Percentiles rank a stretch among this genome's conserved stretches.
phyloP scores from a whole-genome alignment of 2,888 invertebrate genomes.

The Cheilosia impressa region DNA sequence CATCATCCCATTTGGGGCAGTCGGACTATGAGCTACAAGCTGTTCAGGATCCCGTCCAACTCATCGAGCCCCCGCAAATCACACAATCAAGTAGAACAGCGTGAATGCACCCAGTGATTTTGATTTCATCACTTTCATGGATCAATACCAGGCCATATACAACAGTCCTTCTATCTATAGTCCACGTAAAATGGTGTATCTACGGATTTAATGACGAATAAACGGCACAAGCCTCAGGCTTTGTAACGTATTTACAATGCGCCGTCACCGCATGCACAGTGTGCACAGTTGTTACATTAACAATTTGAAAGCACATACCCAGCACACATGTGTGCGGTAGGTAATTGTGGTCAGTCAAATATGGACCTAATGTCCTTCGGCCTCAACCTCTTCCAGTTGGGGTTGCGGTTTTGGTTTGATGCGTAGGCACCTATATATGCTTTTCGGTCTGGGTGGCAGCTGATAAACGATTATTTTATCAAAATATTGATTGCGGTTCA shows the following conservation, averaged over 20 bases:
- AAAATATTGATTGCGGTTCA: slow-evolving; percentile 65
- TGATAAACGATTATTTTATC: slow-evolving; percentile 66
- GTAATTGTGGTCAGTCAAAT: not conserved
- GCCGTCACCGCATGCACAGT: not conserved
- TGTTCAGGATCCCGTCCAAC: slow-evolving; percentile 2
- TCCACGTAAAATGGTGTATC: not conserved
- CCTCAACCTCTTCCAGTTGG: not conserved
- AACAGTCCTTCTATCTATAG: not conserved
- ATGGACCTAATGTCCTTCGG: slow-evolving; percentile 21
- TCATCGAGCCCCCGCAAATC: slow-evolving; percentile 14
- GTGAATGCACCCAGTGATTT: not conserved
- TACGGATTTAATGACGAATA: not conserved
- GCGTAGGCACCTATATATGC: not conserved
- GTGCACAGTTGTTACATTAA: not conserved
- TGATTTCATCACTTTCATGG: not conserved
- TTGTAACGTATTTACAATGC: not conserved
- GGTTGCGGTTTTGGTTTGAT: slow-evolving; percentile 54
- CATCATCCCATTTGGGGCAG: slow-evolving; percentile 16
- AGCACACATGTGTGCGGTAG: not conserved
- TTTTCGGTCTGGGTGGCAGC: slow-evolving; percentile 14
- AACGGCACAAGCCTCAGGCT: not conserved
- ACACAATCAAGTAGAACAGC: not conserved
- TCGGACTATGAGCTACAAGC: not conserved
- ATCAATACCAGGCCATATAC: not conserved
- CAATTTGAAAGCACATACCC: not conserved